Evolutionary conservation across 2,113 vertebrate species (phyloP).

Genomic region (Struthio camelus): DNA sequence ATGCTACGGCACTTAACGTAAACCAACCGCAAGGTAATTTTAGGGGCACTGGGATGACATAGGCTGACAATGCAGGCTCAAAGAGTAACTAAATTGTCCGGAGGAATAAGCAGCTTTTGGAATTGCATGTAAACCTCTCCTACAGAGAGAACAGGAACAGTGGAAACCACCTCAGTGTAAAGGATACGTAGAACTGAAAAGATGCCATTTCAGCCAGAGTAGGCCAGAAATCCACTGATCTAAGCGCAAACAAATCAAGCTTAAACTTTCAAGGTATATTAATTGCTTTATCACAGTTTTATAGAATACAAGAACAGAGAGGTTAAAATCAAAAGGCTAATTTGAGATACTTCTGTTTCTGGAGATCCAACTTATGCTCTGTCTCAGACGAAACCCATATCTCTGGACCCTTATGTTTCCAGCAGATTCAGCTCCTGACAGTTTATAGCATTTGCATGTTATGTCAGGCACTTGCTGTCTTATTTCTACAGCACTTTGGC

Average conservation of each 20-base stretch:
- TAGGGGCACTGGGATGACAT: neutral
- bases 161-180: accelerated
- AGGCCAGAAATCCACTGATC: neutral
- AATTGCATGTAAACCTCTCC: neutral
- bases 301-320: neutral
- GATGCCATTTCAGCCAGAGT: neutral
- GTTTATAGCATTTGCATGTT: neutral
- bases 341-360: neutral
- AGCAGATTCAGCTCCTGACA: neutral
- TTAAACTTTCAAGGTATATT: neutral
- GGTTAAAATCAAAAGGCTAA: neutral
- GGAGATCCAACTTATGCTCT: neutral
- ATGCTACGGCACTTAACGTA: neutral
- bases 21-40: neutral
- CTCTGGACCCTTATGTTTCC: neutral
- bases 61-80: neutral
- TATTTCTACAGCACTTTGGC: neutral
- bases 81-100: neutral
- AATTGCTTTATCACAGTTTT: neutral
- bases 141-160: neutral
- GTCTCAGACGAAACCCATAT: neutral
- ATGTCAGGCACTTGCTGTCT: neutral
- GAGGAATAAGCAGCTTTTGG: neutral
- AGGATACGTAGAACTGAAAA: neutral
- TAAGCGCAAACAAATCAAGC: neutral